These are phyloP conservation scores for Oncorhynchus mykiss DNA, from an alignment of 2,113 vertebrate genomes.

Conservation along the genomic window DNA sequence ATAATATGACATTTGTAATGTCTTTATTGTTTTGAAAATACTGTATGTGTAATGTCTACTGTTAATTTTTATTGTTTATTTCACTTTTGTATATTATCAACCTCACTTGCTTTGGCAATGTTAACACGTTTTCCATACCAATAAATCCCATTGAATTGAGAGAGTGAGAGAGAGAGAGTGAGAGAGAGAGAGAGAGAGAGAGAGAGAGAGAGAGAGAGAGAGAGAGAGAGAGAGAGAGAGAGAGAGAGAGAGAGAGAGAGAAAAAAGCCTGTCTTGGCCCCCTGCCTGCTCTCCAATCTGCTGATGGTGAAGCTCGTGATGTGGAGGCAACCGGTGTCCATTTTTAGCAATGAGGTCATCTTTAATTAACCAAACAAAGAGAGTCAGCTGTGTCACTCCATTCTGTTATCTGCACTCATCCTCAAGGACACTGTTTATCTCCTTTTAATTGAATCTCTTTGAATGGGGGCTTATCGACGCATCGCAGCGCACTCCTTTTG, in stretches of 20 bases:
- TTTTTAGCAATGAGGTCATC: constrained; percentile 84
- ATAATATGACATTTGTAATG: too few relatives aligned
- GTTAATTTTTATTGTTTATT: too few relatives aligned
- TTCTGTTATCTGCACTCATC: constrained; percentile 76
- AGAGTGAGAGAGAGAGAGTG: not conserved
- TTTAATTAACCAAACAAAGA: constrained; percentile 79
- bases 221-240: not conserved
- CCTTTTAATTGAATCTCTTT: constrained; percentile 60
- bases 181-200: not conserved
- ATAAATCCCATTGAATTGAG: too few relatives aligned
- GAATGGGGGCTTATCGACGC: constrained; percentile 53
- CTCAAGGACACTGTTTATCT: constrained; percentile 79
- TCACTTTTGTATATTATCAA: too few relatives aligned
- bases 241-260: not conserved
- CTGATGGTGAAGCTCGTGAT: constrained; percentile 77
- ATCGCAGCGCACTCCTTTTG: constrained; percentile 53
- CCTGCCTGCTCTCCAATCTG: constrained; percentile 79
- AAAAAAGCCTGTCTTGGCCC: constrained; percentile 70
- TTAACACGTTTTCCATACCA: too few relatives aligned
- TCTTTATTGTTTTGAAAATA: too few relatives aligned
- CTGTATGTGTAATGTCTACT: too few relatives aligned
- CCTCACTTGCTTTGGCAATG: too few relatives aligned
- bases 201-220: not conserved
- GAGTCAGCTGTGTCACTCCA: constrained; percentile 75
- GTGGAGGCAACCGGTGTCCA: constrained; percentile 76